These are phyloP conservation scores for Calephelis virginiensis DNA, from an alignment of 1,140 invertebrate species.

Conservation along the genomic window DNA sequence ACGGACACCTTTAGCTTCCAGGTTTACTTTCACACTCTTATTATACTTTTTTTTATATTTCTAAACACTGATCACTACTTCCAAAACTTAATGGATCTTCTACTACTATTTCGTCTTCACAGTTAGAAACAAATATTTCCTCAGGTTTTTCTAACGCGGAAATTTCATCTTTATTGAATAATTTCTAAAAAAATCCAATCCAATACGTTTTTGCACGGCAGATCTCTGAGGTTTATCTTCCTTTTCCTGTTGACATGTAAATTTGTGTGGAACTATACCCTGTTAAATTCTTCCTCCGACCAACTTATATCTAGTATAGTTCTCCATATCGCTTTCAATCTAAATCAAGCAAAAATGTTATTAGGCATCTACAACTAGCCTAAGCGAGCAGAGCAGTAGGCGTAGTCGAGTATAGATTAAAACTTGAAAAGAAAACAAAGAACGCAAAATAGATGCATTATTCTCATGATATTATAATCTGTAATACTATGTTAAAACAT, in stretches of 20 bases:
- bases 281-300: constrained; percentile 42
- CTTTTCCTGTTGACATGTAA: constrained; percentile 47
- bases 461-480: constrained; percentile 6
- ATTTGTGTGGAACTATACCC: constrained; percentile 47
- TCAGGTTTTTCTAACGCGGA: constrained; percentile 17
- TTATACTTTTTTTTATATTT: constrained; percentile 23
- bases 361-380: constrained; percentile 24
- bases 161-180: constrained; percentile 15
- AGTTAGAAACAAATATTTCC: constrained; percentile 16
- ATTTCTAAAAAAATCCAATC: constrained; percentile 4
- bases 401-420: constrained; percentile 6
- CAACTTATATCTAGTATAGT: constrained; percentile 47
- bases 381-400: constrained; percentile 16
- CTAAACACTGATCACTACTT: constrained; percentile 20
- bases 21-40: constrained; percentile 20
- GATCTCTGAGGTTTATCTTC: constrained; percentile 31
- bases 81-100: constrained; percentile 24
- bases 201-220: constrained; percentile 7
- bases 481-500: constrained; percentile 1
- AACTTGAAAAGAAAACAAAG: constrained; percentile 10
- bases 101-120: constrained; percentile 19
- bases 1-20: constrained; percentile 17
- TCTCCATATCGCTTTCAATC: constrained; percentile 56
- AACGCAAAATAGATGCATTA: constrained; percentile 9
- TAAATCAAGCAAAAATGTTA: constrained; percentile 42